Evolutionary conservation across 2,113 vertebrate genomes (phyloP).

Genomic region (Polypterus senegalus): DNA sequence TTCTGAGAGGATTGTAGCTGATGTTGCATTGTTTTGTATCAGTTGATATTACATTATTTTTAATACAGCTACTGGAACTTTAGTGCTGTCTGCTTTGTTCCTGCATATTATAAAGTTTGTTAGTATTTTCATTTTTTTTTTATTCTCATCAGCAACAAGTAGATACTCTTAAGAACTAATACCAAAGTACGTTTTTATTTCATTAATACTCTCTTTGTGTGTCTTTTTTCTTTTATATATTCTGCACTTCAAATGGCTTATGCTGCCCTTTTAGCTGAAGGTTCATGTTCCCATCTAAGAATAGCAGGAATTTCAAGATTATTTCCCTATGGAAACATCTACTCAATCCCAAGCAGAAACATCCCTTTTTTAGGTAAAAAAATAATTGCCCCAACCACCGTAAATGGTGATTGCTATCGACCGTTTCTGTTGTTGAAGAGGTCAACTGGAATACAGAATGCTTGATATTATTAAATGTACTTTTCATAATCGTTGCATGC

Average conservation of each 20-base stretch:
- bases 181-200: too few relatives aligned
- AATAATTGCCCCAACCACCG: conserved; percentile 22
- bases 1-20: too few relatives aligned
- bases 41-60: too few relatives aligned
- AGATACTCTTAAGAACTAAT: too few relatives aligned
- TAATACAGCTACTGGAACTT: too few relatives aligned
- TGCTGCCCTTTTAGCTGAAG: conserved; percentile 32
- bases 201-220: too few relatives aligned
- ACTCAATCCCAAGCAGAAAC: conserved; percentile 19
- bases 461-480: not conserved
- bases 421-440: not conserved
- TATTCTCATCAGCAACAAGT: too few relatives aligned
- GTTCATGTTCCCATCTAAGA: conserved; percentile 50
- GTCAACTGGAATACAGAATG: not conserved
- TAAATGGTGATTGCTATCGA: conserved; percentile 39
- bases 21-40: too few relatives aligned
- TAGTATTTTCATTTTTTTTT: too few relatives aligned
- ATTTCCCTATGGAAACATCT: conserved; percentile 23
- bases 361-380: conserved; percentile 5
- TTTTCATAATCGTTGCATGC: not conserved
- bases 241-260: conserved; percentile 26
- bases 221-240: conserved; percentile 27
- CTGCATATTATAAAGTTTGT: too few relatives aligned
- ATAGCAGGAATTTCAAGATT: conserved; percentile 36
- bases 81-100: too few relatives aligned